Evolutionary conservation across 2,797 vertebrate species (phyloP).

Genomic region (Todus mexicanus): DNA sequence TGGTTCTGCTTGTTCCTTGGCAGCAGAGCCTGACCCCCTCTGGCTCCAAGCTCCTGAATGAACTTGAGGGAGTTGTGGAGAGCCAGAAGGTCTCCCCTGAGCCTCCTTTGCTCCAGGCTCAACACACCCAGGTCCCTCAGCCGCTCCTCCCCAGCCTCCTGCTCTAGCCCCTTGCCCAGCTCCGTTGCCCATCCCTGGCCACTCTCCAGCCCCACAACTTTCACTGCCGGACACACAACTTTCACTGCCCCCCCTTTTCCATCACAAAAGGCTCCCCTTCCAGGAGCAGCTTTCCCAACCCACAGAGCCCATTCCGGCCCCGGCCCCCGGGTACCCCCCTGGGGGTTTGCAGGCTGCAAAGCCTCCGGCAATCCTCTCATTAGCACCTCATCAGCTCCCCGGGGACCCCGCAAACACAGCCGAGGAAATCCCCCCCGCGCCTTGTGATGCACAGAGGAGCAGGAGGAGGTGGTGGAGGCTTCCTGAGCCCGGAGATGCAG

Average conservation of each 20-base stretch:
- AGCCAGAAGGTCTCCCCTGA: neutral
- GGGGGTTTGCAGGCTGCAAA: constrained; percentile 78
- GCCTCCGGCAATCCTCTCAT: constrained; percentile 78
- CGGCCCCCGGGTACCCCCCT: constrained; percentile 64
- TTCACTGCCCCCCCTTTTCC: neutral
- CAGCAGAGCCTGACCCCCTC: too few species aligned
- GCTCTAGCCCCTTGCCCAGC: neutral
- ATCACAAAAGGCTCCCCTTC: constrained; percentile 10
- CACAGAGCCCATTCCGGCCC: neutral
- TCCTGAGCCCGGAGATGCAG: constrained; percentile 82
- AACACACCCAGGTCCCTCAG: neutral
- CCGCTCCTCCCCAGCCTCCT: neutral
- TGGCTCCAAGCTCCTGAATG: too few species aligned
- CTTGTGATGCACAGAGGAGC: constrained; percentile 84
- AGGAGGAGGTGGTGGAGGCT: constrained; percentile 61
- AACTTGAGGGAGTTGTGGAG: too few species aligned
- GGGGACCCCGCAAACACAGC: constrained; percentile 87
- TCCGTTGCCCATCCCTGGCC: neutral
- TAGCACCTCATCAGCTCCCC: constrained; percentile 94
- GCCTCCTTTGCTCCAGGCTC: neutral
- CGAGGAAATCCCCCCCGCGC: constrained; percentile 83
- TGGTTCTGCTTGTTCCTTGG: too few species aligned
- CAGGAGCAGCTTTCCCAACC: neutral
- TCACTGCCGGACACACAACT: neutral
- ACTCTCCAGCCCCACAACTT: neutral